Base-by-base conservation (phyloP, 2,113 vertebrate genomes). In the Silurus meridionalis region DNA sequence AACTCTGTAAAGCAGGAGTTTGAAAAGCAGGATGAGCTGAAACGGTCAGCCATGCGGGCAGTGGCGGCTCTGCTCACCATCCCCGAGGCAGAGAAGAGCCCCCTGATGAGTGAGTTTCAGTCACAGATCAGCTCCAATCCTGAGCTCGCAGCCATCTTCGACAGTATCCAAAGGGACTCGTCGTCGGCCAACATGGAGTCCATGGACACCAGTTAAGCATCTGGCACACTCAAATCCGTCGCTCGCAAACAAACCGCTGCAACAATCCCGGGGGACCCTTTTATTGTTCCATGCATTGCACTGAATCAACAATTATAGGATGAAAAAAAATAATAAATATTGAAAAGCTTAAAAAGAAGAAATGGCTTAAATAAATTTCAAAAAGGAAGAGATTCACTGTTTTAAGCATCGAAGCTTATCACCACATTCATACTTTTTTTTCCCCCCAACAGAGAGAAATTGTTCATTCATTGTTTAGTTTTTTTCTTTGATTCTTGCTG, bases 1-100 rank as follows among this genome's bases (percentile, higher is more conserved):
- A 99, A 99, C 92, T 99, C 98, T 0, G 98, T 99, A 91, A 99
- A 99, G 91, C 98, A 99, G 91, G 98, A 99, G 91, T 99, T 99
- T 89, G 98, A 99, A 94, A 99, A 99, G 92, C 98, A 99, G 94
- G 98, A 99, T 78, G 98, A 99, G 95, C 93, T 99, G 91, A 99
- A 99, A 92, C 94, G 98, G 13, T 99, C 97, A 37, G 98, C 98
- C 74, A 99, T 99, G 98, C 96, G 98, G 86, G 98, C 98, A n/a
- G 98, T 99, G 64, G 98, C 97, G 84, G 97, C 98, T 2, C 94
- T 99, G 92, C 94, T 99, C 58, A 98, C 97, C 91, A 99, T 99
- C 95, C 98, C 98, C n/a, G 98, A 99, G 94, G 98, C 98, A 7
- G 98, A 99, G 93, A 99, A 99, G 93, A 98, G 97, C 88, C 98